Conservation (phyloP, 2,113 vertebrate genomes). For the Columbina picui region DNA sequence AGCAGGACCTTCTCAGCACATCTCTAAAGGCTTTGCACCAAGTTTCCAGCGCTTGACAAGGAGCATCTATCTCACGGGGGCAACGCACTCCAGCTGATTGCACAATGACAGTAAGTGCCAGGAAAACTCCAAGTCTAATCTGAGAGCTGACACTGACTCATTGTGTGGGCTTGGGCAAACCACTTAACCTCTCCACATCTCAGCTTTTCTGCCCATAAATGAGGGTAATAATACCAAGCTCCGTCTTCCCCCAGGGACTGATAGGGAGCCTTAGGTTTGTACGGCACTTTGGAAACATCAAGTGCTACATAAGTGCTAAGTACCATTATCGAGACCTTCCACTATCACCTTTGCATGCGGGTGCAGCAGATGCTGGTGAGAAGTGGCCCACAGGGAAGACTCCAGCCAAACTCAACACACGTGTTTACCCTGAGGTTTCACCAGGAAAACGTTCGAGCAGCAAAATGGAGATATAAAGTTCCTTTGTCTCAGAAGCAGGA, state of each 20-base stretch:
- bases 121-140: slow-evolving; percentile 28
- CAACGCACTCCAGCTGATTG: not conserved
- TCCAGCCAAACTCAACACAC: not conserved
- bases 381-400: not conserved
- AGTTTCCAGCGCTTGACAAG: not conserved
- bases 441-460: not conserved
- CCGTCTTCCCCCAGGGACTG: not conserved
- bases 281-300: not conserved
- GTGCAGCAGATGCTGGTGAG: not conserved
- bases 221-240: not conserved
- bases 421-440: not conserved
- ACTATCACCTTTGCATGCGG: not conserved
- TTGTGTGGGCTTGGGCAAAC: slow-evolving; percentile 36
- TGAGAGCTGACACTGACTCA: slow-evolving; percentile 34
- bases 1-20: not conserved
- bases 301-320: slow-evolving; percentile 20
- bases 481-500: not conserved
- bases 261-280: slow-evolving; percentile 5
- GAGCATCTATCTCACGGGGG: not conserved
- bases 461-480: not conserved
- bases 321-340: slow-evolving; percentile 28
- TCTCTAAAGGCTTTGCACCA: not conserved
- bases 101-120: slow-evolving; percentile 13
- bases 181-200: slow-evolving; percentile 35
- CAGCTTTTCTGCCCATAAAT: slow-evolving; percentile 43